phyloP scores from a whole-genome alignment of 2,797 vertebrate genomes.

The Cossypha polioptera region DNA sequence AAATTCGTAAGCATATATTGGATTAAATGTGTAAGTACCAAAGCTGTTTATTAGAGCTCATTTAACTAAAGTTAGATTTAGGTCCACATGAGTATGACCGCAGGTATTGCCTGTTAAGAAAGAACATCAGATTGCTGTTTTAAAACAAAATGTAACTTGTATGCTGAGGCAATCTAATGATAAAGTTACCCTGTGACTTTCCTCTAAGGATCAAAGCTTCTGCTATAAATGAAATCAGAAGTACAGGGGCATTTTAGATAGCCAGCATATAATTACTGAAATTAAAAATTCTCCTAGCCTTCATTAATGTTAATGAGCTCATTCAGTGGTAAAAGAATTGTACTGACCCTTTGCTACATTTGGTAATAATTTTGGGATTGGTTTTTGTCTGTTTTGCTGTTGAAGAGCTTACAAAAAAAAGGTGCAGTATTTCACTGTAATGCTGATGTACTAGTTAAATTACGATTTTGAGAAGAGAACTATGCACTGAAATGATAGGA shows the following conservation, averaged over 20 bases:
- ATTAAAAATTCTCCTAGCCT: not conserved
- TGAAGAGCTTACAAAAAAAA: not conserved
- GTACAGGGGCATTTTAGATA: not conserved
- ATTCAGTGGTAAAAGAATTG: not conserved
- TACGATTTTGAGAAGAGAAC: not conserved
- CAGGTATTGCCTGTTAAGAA: not conserved
- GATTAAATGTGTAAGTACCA: not conserved
- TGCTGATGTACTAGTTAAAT: not conserved
- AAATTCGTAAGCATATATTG: not conserved
- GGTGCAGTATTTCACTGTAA: not conserved
- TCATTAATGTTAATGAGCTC: not conserved
- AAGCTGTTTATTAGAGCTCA: not conserved
- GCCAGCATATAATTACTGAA: not conserved
- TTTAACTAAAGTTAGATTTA: not conserved
- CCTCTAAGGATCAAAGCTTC: not conserved
- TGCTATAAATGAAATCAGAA: not conserved
- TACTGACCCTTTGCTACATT: not conserved
- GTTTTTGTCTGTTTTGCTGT: not conserved
- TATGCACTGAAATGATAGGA: not conserved
- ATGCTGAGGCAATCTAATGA: not conserved
- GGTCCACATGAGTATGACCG: fast-evolving
- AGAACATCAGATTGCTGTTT: not conserved
- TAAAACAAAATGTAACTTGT: not conserved
- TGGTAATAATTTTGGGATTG: not conserved
- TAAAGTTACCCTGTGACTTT: not conserved